Conservation (phyloP, 37 sponge, comb jelly and placozoan species). For the Aplysina aerophoba region DNA sequence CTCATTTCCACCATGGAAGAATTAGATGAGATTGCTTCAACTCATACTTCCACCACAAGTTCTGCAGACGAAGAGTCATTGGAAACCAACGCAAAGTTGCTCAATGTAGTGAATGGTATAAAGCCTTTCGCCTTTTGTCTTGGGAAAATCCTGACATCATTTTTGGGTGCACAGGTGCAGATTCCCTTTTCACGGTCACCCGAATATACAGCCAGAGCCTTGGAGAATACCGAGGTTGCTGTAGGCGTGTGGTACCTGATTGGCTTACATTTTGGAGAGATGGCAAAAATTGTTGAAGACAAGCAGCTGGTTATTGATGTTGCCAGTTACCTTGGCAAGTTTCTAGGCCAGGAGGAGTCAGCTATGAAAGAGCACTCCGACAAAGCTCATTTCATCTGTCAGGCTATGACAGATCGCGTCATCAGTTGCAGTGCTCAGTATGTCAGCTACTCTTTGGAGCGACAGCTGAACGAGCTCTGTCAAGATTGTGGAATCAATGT, state of each 20-base stretch:
- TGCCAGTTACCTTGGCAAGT: background rate
- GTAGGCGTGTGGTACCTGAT: conserved; percentile 25
- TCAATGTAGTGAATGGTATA: background rate
- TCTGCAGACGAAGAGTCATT: too few species aligned
- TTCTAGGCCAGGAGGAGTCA: background rate
- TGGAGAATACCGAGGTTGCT: background rate
- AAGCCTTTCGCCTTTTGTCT: background rate
- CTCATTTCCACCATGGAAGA: background rate
- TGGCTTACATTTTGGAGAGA: background rate
- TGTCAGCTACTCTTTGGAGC: conserved; percentile 39
- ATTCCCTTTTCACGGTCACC: conserved; percentile 52
- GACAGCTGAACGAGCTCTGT: conserved; percentile 36
- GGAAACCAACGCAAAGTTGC: background rate
- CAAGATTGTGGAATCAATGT: background rate
- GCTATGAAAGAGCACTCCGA: background rate
- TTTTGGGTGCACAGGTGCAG: conserved; percentile 66
- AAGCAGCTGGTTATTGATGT: conserved; percentile 25
- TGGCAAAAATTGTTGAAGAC: background rate
- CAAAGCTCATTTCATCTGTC: conserved; percentile 15
- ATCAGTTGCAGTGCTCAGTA: conserved; percentile 16
- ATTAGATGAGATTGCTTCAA: too few species aligned
- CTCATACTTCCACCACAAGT: too few species aligned
- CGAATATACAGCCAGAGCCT: conserved; percentile 46
- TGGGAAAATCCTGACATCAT: conserved; percentile 51
- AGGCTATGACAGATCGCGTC: conserved; percentile 16